These are phyloP conservation scores for Cephus runcator DNA, from an alignment of 2,888 invertebrate species.

Conservation along the genomic window DNA sequence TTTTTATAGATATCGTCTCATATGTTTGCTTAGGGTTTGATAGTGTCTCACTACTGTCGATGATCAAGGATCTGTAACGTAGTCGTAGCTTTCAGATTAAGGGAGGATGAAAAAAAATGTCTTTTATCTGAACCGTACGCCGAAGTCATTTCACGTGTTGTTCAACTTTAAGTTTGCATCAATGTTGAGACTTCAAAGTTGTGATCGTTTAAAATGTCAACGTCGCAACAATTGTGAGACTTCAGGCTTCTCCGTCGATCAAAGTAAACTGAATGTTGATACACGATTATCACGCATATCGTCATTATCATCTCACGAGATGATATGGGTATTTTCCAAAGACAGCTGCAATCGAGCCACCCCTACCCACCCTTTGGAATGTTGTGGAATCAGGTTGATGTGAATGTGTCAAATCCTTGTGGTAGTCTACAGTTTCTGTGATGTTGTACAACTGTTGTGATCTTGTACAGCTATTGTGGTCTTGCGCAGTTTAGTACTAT, in stretches of 20 bases:
- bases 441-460: too few species aligned
- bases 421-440: too few species aligned
- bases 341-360: conserved; percentile 28
- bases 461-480: too few species aligned
- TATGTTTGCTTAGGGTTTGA: background rate
- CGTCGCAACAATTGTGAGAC: background rate
- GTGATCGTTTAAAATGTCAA: conserved; percentile 3
- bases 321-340: conserved; percentile 42
- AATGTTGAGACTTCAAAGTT: conserved; percentile 2
- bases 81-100: background rate
- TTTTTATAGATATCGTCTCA: background rate
- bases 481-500: background rate
- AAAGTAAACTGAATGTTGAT: conserved; percentile 29
- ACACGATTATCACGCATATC: conserved; percentile 22
- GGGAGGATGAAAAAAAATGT: conserved; percentile 8
- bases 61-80: background rate
- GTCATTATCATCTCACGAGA: background rate
- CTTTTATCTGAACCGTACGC: conserved; percentile 32
- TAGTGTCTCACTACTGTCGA: background rate
- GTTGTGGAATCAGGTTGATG: background rate
- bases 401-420: background rate
- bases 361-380: background rate
- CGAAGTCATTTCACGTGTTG: conserved; percentile 21
- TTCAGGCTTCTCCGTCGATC: background rate
- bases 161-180: conserved; percentile 27